Evolutionary conservation across 1,140 invertebrate species (phyloP).

Genomic region (Drosophila prosaltans): DNA sequence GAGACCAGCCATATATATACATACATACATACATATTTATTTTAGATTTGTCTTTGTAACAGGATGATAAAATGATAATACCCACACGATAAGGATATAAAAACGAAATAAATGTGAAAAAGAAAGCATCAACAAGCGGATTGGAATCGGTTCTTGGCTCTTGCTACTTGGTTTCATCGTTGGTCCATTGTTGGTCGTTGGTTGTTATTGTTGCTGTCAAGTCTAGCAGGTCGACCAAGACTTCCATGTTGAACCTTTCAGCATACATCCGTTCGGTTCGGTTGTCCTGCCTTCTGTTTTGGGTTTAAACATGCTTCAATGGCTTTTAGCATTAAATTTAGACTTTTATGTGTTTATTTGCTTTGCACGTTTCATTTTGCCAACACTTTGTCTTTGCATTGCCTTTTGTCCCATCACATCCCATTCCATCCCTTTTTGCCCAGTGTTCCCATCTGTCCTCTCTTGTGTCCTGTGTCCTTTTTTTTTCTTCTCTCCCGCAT

Average conservation of each 20-base stretch:
- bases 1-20: too few species aligned
- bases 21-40: too few species aligned
- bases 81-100: conserved; percentile 4
- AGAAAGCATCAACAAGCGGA: conserved; percentile 51
- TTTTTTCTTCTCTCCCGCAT: conserved; percentile 24
- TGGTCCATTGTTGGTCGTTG: not conserved
- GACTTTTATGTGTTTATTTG: conserved; percentile 80
- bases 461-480: not conserved
- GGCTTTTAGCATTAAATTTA: conserved; percentile 76
- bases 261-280: conserved; percentile 27
- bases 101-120: conserved; percentile 21
- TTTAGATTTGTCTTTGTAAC: not conserved
- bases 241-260: conserved; percentile 31
- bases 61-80: not conserved
- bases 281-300: conserved; percentile 23
- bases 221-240: conserved; percentile 37
- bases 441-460: not conserved
- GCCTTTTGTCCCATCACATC: conserved; percentile 15
- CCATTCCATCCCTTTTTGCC: conserved; percentile 5
- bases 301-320: conserved; percentile 69
- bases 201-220: conserved; percentile 42
- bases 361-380: conserved; percentile 70
- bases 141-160: not conserved
- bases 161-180: not conserved
- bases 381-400: conserved; percentile 61